Conservation (phyloP, 2,797 vertebrate genomes). For the Neomorphus geoffroyi region DNA sequence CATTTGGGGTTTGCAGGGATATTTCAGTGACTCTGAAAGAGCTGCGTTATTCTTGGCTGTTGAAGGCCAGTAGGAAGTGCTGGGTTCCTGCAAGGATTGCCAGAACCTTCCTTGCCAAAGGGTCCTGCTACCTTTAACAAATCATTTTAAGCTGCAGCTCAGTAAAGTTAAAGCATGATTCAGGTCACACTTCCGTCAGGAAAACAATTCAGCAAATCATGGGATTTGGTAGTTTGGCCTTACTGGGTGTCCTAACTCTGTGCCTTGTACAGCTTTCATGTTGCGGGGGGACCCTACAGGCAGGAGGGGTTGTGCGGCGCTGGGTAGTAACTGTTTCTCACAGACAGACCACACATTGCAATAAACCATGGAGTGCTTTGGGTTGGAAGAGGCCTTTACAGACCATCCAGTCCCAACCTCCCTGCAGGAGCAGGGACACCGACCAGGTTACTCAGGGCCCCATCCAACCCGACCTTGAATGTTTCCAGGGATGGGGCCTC, state of each 20-base stretch:
- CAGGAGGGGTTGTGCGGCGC: not conserved
- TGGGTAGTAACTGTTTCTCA: not conserved
- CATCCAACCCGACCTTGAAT: too few relatives aligned
- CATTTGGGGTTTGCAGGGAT: too few relatives aligned
- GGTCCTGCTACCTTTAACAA: not conserved
- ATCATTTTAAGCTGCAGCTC: not conserved
- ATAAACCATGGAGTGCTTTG: too few relatives aligned
- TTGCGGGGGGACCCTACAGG: not conserved
- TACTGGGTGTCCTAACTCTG: not conserved
- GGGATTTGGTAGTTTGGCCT: not conserved
- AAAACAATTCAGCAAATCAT: not conserved
- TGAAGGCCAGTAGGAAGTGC: not conserved
- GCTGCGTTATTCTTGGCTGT: not conserved
- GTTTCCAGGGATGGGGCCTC: too few relatives aligned
- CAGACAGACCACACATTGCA: not conserved
- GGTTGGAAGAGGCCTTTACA: too few relatives aligned
- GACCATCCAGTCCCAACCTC: too few relatives aligned
- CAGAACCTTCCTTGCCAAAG: not conserved
- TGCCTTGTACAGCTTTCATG: not conserved
- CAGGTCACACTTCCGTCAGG: not conserved
- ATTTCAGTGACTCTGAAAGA: not conserved
- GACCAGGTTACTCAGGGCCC: too few relatives aligned
- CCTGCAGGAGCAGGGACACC: too few relatives aligned
- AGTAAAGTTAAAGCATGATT: not conserved
- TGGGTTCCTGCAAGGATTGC: not conserved